Percentiles rank a stretch among this genome's conserved stretches.
These are phyloP conservation scores for Hippolais icterina DNA, from an alignment of 2,113 vertebrate genomes.

Conservation along the genomic window DNA sequence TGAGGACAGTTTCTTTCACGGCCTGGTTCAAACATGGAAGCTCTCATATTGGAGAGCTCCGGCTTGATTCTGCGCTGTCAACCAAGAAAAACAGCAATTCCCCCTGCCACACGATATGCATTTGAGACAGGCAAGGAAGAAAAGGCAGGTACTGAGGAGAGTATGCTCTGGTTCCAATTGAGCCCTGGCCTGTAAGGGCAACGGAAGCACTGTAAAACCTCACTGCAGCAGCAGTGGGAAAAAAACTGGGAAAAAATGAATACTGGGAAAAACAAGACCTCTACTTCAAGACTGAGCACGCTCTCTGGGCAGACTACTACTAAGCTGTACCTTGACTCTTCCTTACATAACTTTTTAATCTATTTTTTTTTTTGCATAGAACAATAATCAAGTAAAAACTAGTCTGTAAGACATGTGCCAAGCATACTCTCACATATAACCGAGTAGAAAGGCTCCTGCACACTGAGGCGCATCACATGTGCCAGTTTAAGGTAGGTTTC, in stretches of 20 bases:
- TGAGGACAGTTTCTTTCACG: not conserved
- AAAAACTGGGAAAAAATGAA: not conserved
- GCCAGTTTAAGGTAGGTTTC: not conserved
- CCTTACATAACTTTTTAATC: not conserved
- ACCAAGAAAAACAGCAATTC: not conserved
- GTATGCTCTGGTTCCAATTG: not conserved
- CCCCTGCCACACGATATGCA: not conserved
- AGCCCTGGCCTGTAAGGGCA: not conserved
- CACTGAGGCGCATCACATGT: not conserved
- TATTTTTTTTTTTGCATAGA: not conserved
- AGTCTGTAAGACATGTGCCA: accelerated
- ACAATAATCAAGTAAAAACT: not conserved
- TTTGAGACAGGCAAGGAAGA: not conserved
- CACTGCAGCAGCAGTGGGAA: not conserved
- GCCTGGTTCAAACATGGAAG: not conserved
- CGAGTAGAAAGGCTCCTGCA: not conserved
- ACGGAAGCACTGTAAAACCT: not conserved
- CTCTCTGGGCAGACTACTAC: not conserved
- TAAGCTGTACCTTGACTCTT: not conserved
- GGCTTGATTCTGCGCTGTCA: not conserved
- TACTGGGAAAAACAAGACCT: not conserved
- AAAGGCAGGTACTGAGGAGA: not conserved
- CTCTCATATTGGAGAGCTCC: not conserved
- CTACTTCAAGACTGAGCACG: not conserved
- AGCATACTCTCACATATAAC: not conserved